Conservation (phyloP, 2,797 vertebrate species). For the Hemibagrus guttatus region DNA sequence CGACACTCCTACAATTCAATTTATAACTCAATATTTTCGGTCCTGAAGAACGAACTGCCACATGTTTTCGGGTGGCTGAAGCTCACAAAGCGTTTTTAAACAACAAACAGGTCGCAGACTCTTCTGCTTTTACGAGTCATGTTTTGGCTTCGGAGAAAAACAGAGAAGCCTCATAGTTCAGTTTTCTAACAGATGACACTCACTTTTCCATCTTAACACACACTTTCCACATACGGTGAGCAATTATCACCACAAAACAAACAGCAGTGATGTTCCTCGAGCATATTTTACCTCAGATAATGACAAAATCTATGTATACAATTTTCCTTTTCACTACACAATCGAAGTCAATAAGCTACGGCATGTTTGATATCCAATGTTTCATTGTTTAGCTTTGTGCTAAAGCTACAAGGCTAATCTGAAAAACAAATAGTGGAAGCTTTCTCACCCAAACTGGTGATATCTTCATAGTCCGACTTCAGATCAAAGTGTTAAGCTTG, state of each 20-base stretch:
- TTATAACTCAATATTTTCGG: slow-evolving; percentile 12
- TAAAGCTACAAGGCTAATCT: background rate
- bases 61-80: background rate
- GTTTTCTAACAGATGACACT: slow-evolving; percentile 1
- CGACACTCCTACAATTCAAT: slow-evolving; percentile 10
- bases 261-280: background rate
- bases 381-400: background rate
- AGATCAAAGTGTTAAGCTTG: background rate
- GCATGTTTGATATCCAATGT: background rate
- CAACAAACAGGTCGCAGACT: background rate
- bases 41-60: background rate
- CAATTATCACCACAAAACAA: background rate
- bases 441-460: background rate
- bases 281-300: background rate
- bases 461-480: background rate
- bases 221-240: background rate
- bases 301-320: background rate
- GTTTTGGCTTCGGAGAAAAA: background rate
- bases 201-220: background rate
- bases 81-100: too few species aligned
- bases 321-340: background rate
- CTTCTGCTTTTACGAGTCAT: background rate
- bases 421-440: background rate
- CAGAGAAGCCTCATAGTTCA: background rate
- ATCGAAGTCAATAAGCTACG: too few species aligned